A percentile compares a stretch with the other conserved stretches of the same genome.
Evolutionary conservation across 2,797 vertebrate genomes (phyloP).

Genomic region (Pangasius larnaudii): DNA sequence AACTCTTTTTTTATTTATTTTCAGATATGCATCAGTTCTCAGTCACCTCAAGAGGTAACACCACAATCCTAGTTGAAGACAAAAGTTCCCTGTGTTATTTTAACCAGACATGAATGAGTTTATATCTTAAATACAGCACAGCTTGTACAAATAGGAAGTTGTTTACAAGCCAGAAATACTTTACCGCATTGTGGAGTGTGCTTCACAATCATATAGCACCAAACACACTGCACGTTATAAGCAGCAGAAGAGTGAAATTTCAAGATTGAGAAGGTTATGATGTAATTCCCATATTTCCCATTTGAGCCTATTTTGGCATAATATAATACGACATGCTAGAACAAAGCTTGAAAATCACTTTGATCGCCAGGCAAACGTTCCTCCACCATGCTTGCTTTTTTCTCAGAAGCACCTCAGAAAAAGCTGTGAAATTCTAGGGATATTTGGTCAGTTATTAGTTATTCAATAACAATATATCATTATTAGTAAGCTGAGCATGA

Average conservation of each 20-base stretch:
- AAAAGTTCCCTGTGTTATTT: background rate
- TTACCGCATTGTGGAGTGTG: background rate
- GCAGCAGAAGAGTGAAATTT: background rate
- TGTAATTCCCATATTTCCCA: background rate
- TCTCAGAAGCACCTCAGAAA: background rate
- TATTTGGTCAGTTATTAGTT: background rate
- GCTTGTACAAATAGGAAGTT: background rate
- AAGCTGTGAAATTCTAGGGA: background rate
- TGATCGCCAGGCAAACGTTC: background rate
- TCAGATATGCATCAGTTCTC: background rate
- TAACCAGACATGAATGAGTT: background rate
- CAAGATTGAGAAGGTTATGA: background rate
- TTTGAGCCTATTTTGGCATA: background rate
- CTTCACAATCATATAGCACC: background rate
- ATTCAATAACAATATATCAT: background rate
- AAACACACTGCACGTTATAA: background rate
- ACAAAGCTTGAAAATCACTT: background rate
- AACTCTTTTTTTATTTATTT: background rate
- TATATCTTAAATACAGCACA: background rate
- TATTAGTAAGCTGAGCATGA: background rate
- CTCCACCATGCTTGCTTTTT: background rate
- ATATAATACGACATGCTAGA: background rate
- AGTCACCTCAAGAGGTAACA: background rate
- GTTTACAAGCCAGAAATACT: background rate
- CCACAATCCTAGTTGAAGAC: background rate